phyloP scores from a whole-genome alignment of 92 coral and sea anemone genomes.

The Muricea muricata region DNA sequence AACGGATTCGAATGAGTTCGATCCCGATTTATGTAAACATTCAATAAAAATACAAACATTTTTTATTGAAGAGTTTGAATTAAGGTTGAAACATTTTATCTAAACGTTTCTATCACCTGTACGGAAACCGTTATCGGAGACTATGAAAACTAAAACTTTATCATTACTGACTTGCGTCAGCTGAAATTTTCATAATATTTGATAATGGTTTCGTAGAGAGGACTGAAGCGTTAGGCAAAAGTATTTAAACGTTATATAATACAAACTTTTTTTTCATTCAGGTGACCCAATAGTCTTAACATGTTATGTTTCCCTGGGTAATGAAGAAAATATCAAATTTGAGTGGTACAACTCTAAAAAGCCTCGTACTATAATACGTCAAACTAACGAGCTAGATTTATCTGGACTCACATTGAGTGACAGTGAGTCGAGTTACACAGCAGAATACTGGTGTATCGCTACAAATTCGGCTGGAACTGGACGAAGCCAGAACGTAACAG shows the following conservation, averaged over 20 bases:
- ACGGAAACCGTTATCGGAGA: too few species aligned
- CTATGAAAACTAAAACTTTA: too few species aligned
- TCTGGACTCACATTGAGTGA: background rate
- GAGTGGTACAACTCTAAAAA: conserved; percentile 34
- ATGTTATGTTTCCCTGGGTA: conserved; percentile 46
- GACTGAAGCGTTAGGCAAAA: too few species aligned
- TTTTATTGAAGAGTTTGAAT: too few species aligned
- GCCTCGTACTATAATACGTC: background rate
- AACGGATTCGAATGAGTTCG: too few species aligned
- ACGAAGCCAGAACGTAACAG: conserved; percentile 41
- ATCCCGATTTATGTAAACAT: too few species aligned
- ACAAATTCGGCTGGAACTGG: conserved; percentile 51
- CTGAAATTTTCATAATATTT: too few species aligned
- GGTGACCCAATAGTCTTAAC: conserved; percentile 44
- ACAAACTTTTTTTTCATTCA: background rate
- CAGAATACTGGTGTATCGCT: conserved; percentile 50
- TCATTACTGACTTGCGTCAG: too few species aligned
- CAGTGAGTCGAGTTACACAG: conserved; percentile 1
- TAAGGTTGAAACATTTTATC: too few species aligned
- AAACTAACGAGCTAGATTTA: background rate
- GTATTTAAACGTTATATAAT: background rate
- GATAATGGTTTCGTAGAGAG: too few species aligned
- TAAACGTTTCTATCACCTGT: too few species aligned
- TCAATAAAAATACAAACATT: too few species aligned
- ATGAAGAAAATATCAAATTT: conserved; percentile 26